Base-by-base conservation (phyloP, 2,797 vertebrate species). In the Aplochiton taeniatus region DNA sequence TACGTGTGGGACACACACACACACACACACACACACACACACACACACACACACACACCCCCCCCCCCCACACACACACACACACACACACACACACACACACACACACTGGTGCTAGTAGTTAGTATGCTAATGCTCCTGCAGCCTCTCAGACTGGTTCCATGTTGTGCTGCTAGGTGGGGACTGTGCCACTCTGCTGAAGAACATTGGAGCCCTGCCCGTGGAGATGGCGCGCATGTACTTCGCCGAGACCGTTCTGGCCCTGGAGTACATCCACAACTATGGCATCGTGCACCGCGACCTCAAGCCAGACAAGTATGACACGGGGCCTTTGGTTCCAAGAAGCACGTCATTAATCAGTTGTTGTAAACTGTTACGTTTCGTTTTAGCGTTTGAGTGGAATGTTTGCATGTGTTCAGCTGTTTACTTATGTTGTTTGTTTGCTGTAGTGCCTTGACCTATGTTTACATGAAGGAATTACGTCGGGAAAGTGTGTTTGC, bases 231-330 rank as follows among this genome's bases (percentile, higher is more conserved):
- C 94, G 0, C 93, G 94, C n/a, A 92, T 97, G 90, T 96, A 96
- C 87, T 96, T 96, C 0, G 95, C 95, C 9, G 95, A 96, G 85
- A 96, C 95, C 0, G 92, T 96, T 18, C 90, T 96, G 0, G 95
- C 95, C 0, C 85, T 96, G 0, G 95, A 96, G 76, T 96, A 96
- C 66, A 83, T 96, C 16, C 95, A 96, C 85, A 96, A 96, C 82
- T 96, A 96, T 0, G 95, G 95, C 67, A 95, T 96, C 0, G 95
- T 96, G 13, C 95, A 96, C 75, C 92, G 95, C 0, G 95, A 96
- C 77, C 94, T 96, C 77, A 96, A 96, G 73, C 95, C 95, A 1
- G 95, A 96, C 91, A 96, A 96, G 95, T 96, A 85, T 82, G 93
- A 66, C 1, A 0, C 1, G 12, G n/a, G n/a, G n/a, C n/a, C n/a